Evolutionary conservation across 1,140 invertebrate genomes (phyloP), one percentile per base, ranked within the genome.

Genomic region (Caerostris darwini): DNA sequence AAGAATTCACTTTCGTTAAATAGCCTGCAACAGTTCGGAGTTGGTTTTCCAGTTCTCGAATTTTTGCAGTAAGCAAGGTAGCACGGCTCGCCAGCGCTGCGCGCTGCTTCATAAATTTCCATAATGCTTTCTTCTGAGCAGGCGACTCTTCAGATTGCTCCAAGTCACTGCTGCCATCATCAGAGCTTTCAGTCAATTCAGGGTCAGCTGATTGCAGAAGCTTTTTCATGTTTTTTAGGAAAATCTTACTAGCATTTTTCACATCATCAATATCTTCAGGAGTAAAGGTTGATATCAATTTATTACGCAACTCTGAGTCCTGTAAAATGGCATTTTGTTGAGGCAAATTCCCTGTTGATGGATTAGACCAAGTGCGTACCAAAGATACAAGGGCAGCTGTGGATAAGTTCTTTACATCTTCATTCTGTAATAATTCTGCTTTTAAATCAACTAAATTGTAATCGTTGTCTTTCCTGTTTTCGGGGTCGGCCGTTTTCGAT

Each of bases 31-130:
- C 19, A 95, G 99, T 98, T 3, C 98, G 97, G 94, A 99, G 99
- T 95, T 97, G 97, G 96, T 98, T 99, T 95, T 99, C 98, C 95
- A 99, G 96, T 96, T 99, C 98, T 61, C 98, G 97, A 19, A 99
- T 97, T 96, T 99, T 98, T 7, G 98, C 97, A 95, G 98, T 98
- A 14, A 99, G 96, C 98, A 98, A 99, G 10, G 98, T 98, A 98
- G 98, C 99, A 82, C 98, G 97, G 5, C 98, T 97, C 5, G 98
- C 98, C 50, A 99, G 97, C 17, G 97, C 97, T 7, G 98, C 98
- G 83, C 98, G 97, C 90, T 98, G 97, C 91, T 97, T 97, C 89
- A 97, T 97, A 97, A 98, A 99, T 93, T 97, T 97, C 98, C 98
- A 99, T 50, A 97, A 97, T 17, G 98, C 98, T 94, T 98, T 96